phyloP scores from a whole-genome alignment of 2,888 invertebrate species.

The Pseudoips prasinana region DNA sequence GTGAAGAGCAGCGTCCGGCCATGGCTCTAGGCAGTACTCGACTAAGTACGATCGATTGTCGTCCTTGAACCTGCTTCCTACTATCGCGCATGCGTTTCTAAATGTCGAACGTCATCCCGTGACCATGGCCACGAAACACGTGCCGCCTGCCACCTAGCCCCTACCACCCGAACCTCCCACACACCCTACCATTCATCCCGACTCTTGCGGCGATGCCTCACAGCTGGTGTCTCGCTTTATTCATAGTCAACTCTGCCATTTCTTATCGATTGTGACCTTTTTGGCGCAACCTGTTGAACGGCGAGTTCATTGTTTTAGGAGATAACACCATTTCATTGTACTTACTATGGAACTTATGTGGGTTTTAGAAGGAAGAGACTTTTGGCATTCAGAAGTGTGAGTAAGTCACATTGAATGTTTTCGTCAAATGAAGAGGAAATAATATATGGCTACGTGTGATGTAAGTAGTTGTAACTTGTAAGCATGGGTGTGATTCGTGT shows the following conservation, averaged over 20 bases:
- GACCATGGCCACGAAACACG: conserved; percentile 72
- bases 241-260: conserved; percentile 66
- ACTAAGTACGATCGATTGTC: conserved; percentile 64
- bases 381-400: no score
- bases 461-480: no score
- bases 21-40: conserved; percentile 51
- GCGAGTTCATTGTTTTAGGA: conserved; percentile 31
- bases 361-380: conserved; percentile 26
- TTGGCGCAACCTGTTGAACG: conserved; percentile 50
- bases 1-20: conserved; percentile 58
- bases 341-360: conserved; percentile 24
- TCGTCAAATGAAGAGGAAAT: no score
- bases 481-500: conserved; percentile 22
- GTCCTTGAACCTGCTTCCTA: conserved; percentile 68
- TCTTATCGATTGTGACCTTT: conserved; percentile 67
- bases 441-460: no score
- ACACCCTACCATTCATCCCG: conserved; percentile 53
- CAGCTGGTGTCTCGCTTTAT: conserved; percentile 39
- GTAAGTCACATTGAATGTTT: no score
- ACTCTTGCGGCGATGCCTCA: conserved; percentile 42
- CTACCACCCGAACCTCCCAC: conserved; percentile 18
- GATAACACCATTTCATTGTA: conserved; percentile 28
- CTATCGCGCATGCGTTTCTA: conserved; percentile 59
- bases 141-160: conserved; percentile 41
- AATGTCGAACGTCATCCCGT: conserved; percentile 69